Evolutionary conservation across 2,797 vertebrate genomes (phyloP), one percentile per base, ranked within the genome.

Genomic region (Neostethus bicornis): DNA sequence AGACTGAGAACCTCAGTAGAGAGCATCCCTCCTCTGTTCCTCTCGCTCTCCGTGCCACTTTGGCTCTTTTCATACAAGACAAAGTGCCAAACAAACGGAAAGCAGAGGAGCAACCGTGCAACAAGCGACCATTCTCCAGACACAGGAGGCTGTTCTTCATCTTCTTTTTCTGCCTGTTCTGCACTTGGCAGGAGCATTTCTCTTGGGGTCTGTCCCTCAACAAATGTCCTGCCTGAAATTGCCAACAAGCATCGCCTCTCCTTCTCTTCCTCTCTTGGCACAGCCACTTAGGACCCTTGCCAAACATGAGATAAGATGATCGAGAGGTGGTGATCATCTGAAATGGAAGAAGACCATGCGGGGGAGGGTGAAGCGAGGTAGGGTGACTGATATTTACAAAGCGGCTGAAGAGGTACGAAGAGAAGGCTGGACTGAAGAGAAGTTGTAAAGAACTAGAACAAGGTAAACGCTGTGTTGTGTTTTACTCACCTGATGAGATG

Each of bases 1-100:
- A 79, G 80, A 79, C 84, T 76, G 72, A 65, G 52, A 60, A 71
- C 55, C 39, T 63, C 73, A 32, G 61, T 77, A 62, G 72, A 75
- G 66, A 39, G 71, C 49, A 65, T 61, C 51, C 75, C 77, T 66
- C 51, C 20, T 47, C 37, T 5, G 26, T 54, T 51, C 16, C 34
- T 57, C 56, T 54, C 51, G 44, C 23, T 64, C 13, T 70, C 49
- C 69, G 41, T 72, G 75, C 72, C 73, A 56, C 61, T 51, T 63
- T 34, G 44, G 68, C 63, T 69, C 32, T 54, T 67, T 67, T 59
- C 65, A 62, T 49, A 69, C 53, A 69, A 77, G 54, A 81, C 62
- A 58, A 49, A 67, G 52, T 48, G 41, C 65, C 67, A 73, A 84
- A 81, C 75, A 83, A 77, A 73, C 47, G 45, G 44, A 43, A 57